Evolutionary conservation across 2,888 invertebrate species (phyloP).

Genomic region (Itoplectis maculator): DNA sequence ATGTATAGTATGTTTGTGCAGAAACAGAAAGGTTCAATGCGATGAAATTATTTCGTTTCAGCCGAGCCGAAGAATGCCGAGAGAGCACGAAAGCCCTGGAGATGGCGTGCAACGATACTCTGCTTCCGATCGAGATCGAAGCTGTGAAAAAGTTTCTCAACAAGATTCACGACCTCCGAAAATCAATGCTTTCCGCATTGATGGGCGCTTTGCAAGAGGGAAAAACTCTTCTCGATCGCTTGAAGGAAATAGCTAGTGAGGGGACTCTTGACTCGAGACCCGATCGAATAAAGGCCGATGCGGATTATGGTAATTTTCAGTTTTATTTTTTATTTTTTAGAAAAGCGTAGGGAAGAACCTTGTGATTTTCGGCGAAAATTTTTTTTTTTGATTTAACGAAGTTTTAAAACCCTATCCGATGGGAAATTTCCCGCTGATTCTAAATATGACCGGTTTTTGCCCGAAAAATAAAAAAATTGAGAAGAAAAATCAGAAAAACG

Average conservation of each 20-base stretch:
- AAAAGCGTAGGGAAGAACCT: too few species aligned
- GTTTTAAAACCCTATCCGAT: too few species aligned
- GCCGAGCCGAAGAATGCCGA: conserved; percentile 89
- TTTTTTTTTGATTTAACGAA: too few species aligned
- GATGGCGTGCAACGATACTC: conserved; percentile 88
- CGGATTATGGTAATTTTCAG: conserved; percentile 82
- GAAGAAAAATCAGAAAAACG: background rate
- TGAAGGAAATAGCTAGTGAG: conserved; percentile 90
- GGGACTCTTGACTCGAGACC: conserved; percentile 92
- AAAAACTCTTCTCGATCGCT: conserved; percentile 89
- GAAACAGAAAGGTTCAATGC: background rate
- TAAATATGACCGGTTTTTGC: background rate
- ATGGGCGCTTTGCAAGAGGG: conserved; percentile 94
- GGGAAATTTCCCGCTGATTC: too few species aligned
- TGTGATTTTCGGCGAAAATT: too few species aligned
- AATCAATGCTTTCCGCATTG: conserved; percentile 90
- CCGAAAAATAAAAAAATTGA: background rate
- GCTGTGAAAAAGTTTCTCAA: conserved; percentile 89
- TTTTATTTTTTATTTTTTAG: too few species aligned
- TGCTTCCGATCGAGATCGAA: conserved; percentile 90
- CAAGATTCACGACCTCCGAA: conserved; percentile 90
- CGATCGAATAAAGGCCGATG: conserved; percentile 86
- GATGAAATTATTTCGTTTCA: conserved; percentile 74
- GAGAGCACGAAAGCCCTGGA: conserved; percentile 89
- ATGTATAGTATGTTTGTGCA: background rate